Base-by-base conservation (phyloP, 2,113 vertebrate genomes). In the Atractosteus spatula region DNA sequence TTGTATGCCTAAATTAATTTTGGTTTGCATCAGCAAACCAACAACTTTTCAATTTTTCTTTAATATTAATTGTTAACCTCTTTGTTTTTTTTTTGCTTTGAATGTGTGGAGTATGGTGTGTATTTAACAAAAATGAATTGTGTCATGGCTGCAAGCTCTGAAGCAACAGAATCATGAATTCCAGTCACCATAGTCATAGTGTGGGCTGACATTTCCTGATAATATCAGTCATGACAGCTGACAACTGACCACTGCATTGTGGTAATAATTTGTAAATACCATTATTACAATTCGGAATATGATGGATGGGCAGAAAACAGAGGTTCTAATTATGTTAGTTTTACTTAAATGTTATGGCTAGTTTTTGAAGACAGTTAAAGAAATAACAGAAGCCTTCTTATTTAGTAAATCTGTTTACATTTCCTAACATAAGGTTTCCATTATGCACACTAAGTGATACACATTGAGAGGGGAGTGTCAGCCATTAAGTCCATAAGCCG, bases 311-410 rank as follows among this genome's bases (percentile, higher is more conserved):
- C 62, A 4, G 3, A 17, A 16, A 41, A 41, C 11, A 74, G 73
- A 61, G 73, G 75, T 76, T 87, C 72, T 83, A 84, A 88, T 86
- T 82, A 84, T 62, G 4, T 45, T 8, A 55, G 17, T 77, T 69
- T 80, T 76, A 78, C 81, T 87, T 68, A 80, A 82, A 83, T 66
- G 76, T 81, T 80, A 29, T 57, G 55, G 8, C 68, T n/a, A 12
- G 12, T 69, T 29, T 59, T 12, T 69, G 17, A 69, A 41, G 62
- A 17, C 68, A 57, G 47, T 51, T 51, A 7, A 51, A 51, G 47
- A 5, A 51, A 45, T 12, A 59, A 43, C 29, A 45, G 42, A 13
- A 44, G 4, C 42, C 42, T 79, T 63, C 72, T 71, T 56, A 79
- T 82, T 77, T 69, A 70, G 59, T 6, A 73, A 76, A 73, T 71